Percentiles rank a stretch among this genome's conserved stretches.
Evolutionary conservation across 2,797 vertebrate species (phyloP).

Genomic region (Ctenopoma multispine): DNA sequence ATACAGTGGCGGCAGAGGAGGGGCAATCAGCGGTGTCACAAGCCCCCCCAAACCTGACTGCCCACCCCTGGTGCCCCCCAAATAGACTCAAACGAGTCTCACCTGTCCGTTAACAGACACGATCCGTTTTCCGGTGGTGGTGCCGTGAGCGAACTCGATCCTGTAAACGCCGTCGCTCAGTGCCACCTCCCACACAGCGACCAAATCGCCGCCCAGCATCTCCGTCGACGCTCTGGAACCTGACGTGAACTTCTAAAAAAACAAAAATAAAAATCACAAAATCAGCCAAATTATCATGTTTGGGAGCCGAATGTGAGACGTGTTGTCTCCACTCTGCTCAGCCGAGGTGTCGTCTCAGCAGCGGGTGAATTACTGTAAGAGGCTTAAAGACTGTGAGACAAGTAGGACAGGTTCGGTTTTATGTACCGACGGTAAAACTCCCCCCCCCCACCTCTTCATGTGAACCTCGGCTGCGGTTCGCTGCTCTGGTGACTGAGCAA

Average conservation of each 20-base stretch:
- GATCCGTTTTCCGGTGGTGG: constrained; percentile 92
- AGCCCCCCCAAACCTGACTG: too few relatives aligned
- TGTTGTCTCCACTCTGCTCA: not conserved
- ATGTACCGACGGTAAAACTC: not conserved
- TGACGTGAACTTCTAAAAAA: not conserved
- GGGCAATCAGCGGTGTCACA: too few relatives aligned
- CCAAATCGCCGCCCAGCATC: constrained; percentile 87
- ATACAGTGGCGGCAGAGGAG: too few relatives aligned
- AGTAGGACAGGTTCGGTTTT: constrained; percentile 3
- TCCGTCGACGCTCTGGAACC: not conserved
- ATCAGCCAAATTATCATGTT: rapidly evolving
- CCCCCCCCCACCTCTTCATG: not conserved
- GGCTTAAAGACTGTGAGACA: constrained; percentile 38
- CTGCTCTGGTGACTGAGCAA: too few relatives aligned
- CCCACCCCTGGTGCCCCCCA: too few relatives aligned
- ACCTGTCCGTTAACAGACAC: constrained; percentile 93
- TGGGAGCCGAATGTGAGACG: not conserved
- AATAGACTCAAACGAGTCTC: too few relatives aligned
- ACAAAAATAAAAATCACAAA: not conserved
- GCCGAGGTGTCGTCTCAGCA: constrained; percentile 49
- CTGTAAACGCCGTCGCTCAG: constrained; percentile 92
- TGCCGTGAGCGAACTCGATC: constrained; percentile 95
- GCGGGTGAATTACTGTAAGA: constrained; percentile 65
- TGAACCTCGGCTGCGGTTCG: not conserved
- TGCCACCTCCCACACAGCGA: constrained; percentile 92